A percentile compares a stretch with the other conserved stretches of the same genome.
Conservation (phyloP, 1,140 invertebrate genomes). For the Scaptomyza montana region DNA sequence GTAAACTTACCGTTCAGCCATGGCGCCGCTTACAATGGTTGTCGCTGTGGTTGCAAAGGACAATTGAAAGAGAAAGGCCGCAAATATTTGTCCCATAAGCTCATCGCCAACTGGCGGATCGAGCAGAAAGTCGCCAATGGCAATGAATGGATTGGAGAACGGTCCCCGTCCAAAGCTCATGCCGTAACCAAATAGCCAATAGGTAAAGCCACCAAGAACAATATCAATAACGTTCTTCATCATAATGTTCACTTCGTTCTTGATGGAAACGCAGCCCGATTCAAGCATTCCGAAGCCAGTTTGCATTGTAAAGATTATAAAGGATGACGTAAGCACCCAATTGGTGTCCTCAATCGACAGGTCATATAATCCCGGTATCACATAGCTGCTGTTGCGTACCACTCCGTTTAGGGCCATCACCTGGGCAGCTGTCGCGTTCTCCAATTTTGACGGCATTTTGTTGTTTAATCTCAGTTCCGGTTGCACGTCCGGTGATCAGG, state of each 20-base stretch:
- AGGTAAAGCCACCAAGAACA: conserved; percentile 93
- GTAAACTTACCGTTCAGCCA: conserved; percentile 90
- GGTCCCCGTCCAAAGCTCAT: conserved; percentile 92
- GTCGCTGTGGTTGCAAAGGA: conserved; percentile 96
- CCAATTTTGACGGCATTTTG: conserved; percentile 57
- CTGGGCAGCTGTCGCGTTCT: conserved; percentile 59
- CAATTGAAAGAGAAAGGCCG: conserved; percentile 93
- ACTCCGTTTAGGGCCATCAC: conserved; percentile 57
- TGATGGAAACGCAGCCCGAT: conserved; percentile 95
- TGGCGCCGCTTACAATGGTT: conserved; percentile 95
- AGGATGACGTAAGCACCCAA: conserved; percentile 96
- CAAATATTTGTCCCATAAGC: conserved; percentile 90
- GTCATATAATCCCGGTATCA: conserved; percentile 84
- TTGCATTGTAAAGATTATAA: conserved; percentile 99
- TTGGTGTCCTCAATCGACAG: conserved; percentile 92
- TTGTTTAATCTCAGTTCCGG: neutral
- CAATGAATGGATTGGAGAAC: conserved; percentile 90
- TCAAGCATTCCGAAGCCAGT: conserved; percentile 97
- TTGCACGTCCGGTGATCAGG: conserved; percentile 1
- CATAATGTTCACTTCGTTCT: conserved; percentile 99
- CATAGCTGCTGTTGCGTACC: conserved; percentile 76
- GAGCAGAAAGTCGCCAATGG: conserved; percentile 88
- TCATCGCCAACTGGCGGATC: conserved; percentile 88
- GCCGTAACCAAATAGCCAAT: conserved; percentile 97
- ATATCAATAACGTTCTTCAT: conserved; percentile 98